Evolutionary conservation across 2,888 invertebrate genomes (phyloP).

Genomic region (Alloscopus bannaensis): DNA sequence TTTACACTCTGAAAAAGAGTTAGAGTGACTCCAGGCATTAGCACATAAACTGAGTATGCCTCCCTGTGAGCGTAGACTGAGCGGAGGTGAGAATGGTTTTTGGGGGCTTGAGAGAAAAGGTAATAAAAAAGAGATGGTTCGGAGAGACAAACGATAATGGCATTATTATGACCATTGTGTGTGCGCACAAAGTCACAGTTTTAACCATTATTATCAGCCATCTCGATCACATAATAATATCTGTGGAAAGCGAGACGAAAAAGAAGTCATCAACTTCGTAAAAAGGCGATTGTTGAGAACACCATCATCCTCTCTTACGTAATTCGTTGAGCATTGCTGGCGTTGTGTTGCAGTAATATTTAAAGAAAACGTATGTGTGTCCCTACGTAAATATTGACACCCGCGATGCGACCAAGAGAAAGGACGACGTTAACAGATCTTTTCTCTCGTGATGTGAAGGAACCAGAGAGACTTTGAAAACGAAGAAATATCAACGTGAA

Average conservation of each 20-base stretch:
- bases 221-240: constrained; percentile 30
- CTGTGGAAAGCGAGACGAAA: constrained; percentile 4
- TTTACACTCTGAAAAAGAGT: not conserved
- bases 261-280: constrained; percentile 15
- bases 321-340: not conserved
- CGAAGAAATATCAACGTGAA: constrained; percentile 9
- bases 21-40: not conserved
- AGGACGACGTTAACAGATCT: too few relatives aligned
- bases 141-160: constrained; percentile 64
- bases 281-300: not conserved
- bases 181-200: constrained; percentile 58
- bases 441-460: too few relatives aligned
- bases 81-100: too few relatives aligned
- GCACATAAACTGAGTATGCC: not conserved
- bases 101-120: constrained; percentile 1
- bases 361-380: constrained; percentile 19
- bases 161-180: constrained; percentile 60
- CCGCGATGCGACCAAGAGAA: too few relatives aligned
- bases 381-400: too few relatives aligned
- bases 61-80: too few relatives aligned
- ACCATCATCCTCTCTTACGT: not conserved
- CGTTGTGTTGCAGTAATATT: constrained; percentile 15
- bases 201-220: constrained; percentile 33
- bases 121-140: constrained; percentile 60
- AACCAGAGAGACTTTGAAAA: too few relatives aligned